These are phyloP conservation scores for Amiota mariae DNA, from an alignment of 2,888 invertebrate genomes.

Conservation along the genomic window DNA sequence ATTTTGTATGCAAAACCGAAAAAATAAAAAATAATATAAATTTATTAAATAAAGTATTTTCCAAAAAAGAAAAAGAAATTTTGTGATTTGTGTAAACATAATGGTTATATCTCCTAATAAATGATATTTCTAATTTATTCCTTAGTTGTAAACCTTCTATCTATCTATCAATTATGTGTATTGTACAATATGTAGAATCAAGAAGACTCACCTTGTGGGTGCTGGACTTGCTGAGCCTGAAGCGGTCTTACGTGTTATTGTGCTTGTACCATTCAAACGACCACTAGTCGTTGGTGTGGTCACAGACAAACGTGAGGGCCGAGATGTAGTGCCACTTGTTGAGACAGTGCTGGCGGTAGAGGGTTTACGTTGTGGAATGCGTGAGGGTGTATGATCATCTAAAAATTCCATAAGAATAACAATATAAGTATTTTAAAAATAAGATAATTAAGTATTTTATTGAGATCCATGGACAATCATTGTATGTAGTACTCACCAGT, in stretches of 20 bases:
- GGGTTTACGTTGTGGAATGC: slow-evolving; percentile 84
- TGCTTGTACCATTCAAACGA: slow-evolving; percentile 78
- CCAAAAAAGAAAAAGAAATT: slow-evolving; percentile 14
- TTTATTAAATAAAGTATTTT: slow-evolving; percentile 5
- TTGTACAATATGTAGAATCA: too few relatives aligned
- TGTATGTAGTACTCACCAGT: slow-evolving; percentile 77
- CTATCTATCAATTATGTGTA: too few relatives aligned
- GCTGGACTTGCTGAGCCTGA: slow-evolving; percentile 86
- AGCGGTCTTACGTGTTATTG: slow-evolving; percentile 79
- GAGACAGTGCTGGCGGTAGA: slow-evolving; percentile 77
- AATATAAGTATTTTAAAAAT: neutral
- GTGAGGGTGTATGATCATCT: slow-evolving; percentile 79
- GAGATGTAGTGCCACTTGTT: slow-evolving; percentile 75
- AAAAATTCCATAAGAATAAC: neutral
- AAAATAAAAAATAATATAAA: slow-evolving; percentile 50
- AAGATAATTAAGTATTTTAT: slow-evolving; percentile 1
- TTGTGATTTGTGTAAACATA: slow-evolving; percentile 28
- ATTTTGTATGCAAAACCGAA: slow-evolving; percentile 60
- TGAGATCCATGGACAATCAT: too few relatives aligned
- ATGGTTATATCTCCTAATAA: neutral
- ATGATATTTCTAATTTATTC: too few relatives aligned
- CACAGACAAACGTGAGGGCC: slow-evolving; percentile 76
- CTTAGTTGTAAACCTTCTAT: too few relatives aligned
- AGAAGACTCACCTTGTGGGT: slow-evolving; percentile 79
- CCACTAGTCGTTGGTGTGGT: slow-evolving; percentile 75